Conservation (phyloP, 2,888 invertebrate genomes). For the Oconnorella tubifera region DNA sequence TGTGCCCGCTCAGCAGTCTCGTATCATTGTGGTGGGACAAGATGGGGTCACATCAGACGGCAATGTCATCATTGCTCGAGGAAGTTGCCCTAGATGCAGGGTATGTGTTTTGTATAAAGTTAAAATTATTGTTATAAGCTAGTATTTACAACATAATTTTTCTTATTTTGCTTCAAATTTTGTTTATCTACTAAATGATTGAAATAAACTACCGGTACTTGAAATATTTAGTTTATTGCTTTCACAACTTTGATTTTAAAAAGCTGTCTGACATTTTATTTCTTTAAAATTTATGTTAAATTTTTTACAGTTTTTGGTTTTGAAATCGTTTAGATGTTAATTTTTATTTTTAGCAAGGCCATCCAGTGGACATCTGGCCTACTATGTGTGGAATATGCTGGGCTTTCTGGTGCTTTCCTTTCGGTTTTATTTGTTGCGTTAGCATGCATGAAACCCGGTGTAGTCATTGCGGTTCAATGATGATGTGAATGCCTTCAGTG, state of each 20-base stretch:
- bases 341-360: background rate
- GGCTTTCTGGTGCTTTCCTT: conserved; percentile 3
- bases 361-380: background rate
- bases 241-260: no score
- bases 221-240: no score
- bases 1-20: background rate
- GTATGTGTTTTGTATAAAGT: background rate
- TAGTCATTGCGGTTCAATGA: background rate
- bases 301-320: background rate
- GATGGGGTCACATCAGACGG: background rate
- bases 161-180: background rate
- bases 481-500: background rate
- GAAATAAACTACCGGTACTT: no score
- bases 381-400: conserved; percentile 3
- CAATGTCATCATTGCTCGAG: background rate
- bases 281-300: background rate
- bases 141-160: background rate
- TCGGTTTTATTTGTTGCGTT: conserved; percentile 1
- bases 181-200: no score
- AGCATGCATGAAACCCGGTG: background rate
- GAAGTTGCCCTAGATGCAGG: conserved; percentile 4
- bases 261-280: no score
- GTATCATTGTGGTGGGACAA: background rate
- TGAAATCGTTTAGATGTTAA: no score
- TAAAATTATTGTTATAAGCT: background rate